Evolutionary conservation across 2,113 vertebrate genomes (phyloP).

Genomic region (Pterocles gutturalis): DNA sequence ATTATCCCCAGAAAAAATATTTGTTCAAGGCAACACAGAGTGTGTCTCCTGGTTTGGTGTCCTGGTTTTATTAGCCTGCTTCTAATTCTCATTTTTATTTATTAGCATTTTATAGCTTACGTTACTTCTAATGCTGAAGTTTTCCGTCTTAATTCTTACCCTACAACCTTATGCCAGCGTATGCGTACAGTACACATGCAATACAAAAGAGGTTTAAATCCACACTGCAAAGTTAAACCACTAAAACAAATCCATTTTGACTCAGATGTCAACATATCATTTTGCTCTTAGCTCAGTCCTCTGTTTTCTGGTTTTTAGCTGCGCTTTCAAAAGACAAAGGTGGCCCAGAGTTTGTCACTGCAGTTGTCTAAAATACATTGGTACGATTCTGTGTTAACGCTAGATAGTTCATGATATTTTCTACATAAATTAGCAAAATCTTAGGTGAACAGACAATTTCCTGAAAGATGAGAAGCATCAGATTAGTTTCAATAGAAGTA

Average conservation of each 20-base stretch:
- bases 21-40: conserved; percentile 29
- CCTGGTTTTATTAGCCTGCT: conserved; percentile 3
- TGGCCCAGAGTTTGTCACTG: background rate
- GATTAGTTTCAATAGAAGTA: background rate
- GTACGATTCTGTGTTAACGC: background rate
- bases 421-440: background rate
- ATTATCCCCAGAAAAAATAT: background rate
- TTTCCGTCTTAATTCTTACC: conserved; percentile 27
- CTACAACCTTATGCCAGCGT: background rate
- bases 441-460: background rate
- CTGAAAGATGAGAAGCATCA: background rate
- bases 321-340: background rate
- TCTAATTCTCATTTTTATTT: background rate
- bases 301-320: background rate
- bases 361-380: background rate
- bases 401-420: background rate
- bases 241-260: background rate
- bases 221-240: background rate
- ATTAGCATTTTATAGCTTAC: conserved; percentile 36
- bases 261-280: background rate
- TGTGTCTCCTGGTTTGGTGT: background rate
- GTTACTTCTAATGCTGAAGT: conserved; percentile 3
- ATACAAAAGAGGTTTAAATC: background rate
- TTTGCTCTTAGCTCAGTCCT: background rate
- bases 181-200: background rate